phyloP scores from a whole-genome alignment of 2,113 vertebrate species.

The Blennius ocellaris region DNA sequence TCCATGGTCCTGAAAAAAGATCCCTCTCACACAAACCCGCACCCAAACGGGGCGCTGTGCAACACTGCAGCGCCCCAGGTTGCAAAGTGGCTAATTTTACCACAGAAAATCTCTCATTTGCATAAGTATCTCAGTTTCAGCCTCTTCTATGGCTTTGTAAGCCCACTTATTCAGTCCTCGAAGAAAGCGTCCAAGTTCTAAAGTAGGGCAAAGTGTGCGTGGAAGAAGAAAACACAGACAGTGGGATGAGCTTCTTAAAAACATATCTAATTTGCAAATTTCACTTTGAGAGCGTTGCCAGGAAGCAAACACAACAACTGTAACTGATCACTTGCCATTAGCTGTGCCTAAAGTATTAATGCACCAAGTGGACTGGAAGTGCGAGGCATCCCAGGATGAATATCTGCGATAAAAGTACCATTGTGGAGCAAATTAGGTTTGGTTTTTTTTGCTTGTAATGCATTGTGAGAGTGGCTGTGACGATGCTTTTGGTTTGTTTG shows the following conservation, averaged over 20 bases:
- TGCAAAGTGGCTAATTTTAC: slow-evolving; percentile 32
- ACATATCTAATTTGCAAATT: slow-evolving; percentile 44
- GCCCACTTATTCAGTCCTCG: slow-evolving; percentile 31
- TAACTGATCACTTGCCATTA: slow-evolving; percentile 57
- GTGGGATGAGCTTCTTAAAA: slow-evolving; percentile 32
- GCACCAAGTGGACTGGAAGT: slow-evolving; percentile 41
- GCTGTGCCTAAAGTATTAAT: slow-evolving; percentile 49
- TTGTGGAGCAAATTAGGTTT: slow-evolving; percentile 21
- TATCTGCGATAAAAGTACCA: slow-evolving; percentile 35
- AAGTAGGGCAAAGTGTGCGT: not conserved
- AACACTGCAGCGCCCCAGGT: slow-evolving; percentile 27
- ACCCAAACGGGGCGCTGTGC: slow-evolving; percentile 10
- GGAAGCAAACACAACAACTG: slow-evolving; percentile 55
- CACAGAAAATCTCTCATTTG: slow-evolving; percentile 39
- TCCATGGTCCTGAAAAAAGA: slow-evolving; percentile 54
- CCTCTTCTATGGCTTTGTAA: slow-evolving; percentile 17
- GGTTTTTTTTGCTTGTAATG: slow-evolving; percentile 9
- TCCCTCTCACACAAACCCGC: not conserved
- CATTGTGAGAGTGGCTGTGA: not conserved
- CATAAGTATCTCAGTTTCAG: slow-evolving; percentile 38
- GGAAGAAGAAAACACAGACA: slow-evolving; percentile 17
- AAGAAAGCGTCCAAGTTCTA: slow-evolving; percentile 23
- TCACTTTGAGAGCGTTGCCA: slow-evolving; percentile 18
- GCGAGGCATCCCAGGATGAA: slow-evolving; percentile 24
- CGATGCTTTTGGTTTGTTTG: not conserved